A percentile compares a stretch with the other conserved stretches of the same genome.
These are phyloP conservation scores for Drosophila longiperda DNA, from an alignment of 2,888 invertebrate genomes.

Conservation along the genomic window DNA sequence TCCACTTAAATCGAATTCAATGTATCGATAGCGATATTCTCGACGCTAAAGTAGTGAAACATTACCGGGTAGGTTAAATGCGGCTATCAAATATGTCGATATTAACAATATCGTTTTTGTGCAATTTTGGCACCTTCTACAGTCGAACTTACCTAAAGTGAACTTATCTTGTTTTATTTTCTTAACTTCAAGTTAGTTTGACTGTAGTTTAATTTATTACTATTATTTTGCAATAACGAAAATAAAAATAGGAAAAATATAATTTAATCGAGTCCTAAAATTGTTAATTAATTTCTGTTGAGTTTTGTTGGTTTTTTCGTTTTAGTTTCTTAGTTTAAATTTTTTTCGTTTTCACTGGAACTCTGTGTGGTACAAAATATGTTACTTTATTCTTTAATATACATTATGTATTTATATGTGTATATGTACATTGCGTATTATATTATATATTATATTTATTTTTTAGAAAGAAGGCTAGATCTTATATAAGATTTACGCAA, in stretches of 20 bases:
- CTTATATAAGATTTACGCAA: constrained; percentile 21
- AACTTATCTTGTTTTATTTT: neutral
- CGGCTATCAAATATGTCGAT: neutral
- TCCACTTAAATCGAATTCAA: constrained; percentile 1
- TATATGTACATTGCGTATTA: constrained; percentile 49
- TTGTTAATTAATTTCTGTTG: constrained; percentile 14
- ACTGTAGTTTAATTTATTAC: neutral
- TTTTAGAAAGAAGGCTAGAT: constrained; percentile 9
- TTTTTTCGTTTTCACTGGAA: constrained; percentile 21
- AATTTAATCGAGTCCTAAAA: constrained; percentile 19
- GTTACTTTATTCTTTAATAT: constrained; percentile 63
- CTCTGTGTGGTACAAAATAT: constrained; percentile 65
- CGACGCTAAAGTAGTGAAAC: neutral
- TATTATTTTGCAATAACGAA: neutral
- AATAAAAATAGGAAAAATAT: neutral
- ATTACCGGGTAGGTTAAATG: neutral
- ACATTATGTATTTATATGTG: constrained; percentile 31
- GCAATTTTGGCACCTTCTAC: neutral
- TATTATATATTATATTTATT: constrained; percentile 24
- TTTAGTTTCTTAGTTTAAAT: neutral
- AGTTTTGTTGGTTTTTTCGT: constrained; percentile 23
- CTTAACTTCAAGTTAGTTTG: neutral
- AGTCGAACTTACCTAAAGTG: neutral
- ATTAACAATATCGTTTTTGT: constrained; percentile 16
- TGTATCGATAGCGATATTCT: neutral